phyloP scores from a whole-genome alignment of 2,113 vertebrate genomes.

The Perca flavescens region DNA sequence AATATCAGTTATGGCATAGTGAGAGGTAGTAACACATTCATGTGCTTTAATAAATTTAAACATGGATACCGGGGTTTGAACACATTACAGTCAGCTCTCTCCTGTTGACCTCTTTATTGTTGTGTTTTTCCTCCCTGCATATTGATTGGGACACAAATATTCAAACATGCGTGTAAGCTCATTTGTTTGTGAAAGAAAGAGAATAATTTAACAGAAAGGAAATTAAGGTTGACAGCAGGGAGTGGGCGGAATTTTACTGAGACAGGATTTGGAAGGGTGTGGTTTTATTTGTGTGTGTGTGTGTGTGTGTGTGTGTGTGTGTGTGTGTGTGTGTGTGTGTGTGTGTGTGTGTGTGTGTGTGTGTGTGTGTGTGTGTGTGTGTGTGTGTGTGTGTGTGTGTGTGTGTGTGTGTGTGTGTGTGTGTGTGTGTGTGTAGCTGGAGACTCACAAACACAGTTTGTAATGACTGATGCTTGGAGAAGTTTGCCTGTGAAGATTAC shows the following conservation, averaged over 20 bases:
- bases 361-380: neutral
- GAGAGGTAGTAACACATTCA: neutral
- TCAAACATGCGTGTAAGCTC: neutral
- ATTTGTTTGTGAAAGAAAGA: constrained; percentile 25
- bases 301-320: neutral
- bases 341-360: neutral
- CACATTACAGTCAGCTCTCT: neutral
- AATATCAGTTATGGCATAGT: neutral
- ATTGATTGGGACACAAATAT: neutral
- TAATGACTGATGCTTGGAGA: constrained; percentile 59
- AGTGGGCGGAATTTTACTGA: neutral
- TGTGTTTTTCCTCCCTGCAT: neutral
- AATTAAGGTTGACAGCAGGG: constrained; percentile 12
- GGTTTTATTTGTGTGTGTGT: neutral
- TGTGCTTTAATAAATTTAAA: constrained; percentile 3
- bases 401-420: constrained; percentile 1
- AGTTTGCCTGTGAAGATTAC: constrained; percentile 67
- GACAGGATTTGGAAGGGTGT: constrained; percentile 1
- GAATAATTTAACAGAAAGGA: constrained; percentile 30
- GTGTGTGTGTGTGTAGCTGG: neutral
- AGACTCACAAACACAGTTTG: constrained; percentile 14
- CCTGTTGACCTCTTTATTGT: neutral
- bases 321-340: constrained; percentile 2
- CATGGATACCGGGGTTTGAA: neutral
- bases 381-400: neutral